Base-by-base conservation (phyloP, 1,140 invertebrate genomes). In the Brachionus angularis region DNA sequence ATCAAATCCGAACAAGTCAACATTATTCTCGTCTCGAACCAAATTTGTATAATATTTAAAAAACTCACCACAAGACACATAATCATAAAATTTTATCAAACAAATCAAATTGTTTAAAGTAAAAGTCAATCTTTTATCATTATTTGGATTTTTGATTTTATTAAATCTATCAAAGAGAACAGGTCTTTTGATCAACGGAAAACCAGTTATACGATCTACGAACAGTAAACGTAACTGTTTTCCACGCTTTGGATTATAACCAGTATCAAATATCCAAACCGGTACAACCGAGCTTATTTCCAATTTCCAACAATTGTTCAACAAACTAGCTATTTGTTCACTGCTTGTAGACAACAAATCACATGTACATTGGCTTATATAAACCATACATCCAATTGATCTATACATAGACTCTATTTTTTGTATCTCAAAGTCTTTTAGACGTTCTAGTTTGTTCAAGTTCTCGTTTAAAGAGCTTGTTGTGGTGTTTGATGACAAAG, bases 231-330 rank as follows among this genome's bases (percentile, higher is more conserved):
- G 33, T 23, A 58, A 39, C 25, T 58, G 53, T 21, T 58, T 58
- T 16, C 3, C 12, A 3, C 53, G 16, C 25, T 58, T 58, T 16
- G 53, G 34, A 58, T 58, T 58, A 25, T 21, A 39, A 21, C 53
- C 53, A 8, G 53, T 58, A 23, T 58, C 53, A n/a, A 58, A 58
- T 18, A 58, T 34, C 3, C 36, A 21, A 21, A 58, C 53, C 1
- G 33, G 16, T 3, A 58, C 53, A 12, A 58, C 16, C 21, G 10
- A 21, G 5, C 3, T 4, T 18, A 29, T 21, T 12, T 36, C 14
- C 1, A 58, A 39, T 12, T 14, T 23, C 53, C 53, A 58, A 14
- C 53, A 58, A 23, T 58, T 58, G 53, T 58, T 58, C 27, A 58
- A 39, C 14, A 18, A 34, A 23, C 25, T 36, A 2, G 53, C 33